A percentile compares a stretch with the other conserved stretches of the same genome.
phyloP scores from a whole-genome alignment of 2,888 invertebrate species.

The Xylota segnis region DNA sequence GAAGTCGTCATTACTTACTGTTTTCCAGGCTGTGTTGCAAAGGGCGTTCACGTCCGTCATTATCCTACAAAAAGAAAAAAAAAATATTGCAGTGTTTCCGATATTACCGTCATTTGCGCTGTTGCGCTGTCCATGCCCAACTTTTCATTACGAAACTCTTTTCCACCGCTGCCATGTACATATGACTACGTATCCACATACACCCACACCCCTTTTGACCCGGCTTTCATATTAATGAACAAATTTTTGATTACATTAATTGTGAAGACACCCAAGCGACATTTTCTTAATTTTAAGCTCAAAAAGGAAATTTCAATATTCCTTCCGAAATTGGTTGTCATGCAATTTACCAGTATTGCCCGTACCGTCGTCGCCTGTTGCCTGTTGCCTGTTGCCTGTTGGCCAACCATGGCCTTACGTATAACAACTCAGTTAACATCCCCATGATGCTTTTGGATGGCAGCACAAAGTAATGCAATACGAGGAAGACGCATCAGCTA shows the following conservation, averaged over 20 bases:
- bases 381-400: slow-evolving; percentile 34
- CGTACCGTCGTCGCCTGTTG: neutral
- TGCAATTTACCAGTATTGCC: slow-evolving; percentile 38
- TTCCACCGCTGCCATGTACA: neutral
- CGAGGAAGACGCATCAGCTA: slow-evolving; percentile 61
- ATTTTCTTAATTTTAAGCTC: slow-evolving; percentile 55
- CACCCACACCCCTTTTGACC: slow-evolving; percentile 16
- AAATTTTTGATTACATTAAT: slow-evolving; percentile 46
- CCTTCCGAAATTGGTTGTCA: slow-evolving; percentile 59
- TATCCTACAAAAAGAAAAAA: too few species aligned
- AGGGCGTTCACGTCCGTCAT: too few species aligned
- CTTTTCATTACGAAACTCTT: neutral
- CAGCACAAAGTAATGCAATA: slow-evolving; percentile 64
- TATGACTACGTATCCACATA: neutral
- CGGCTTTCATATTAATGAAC: slow-evolving; percentile 23
- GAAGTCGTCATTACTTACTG: too few species aligned
- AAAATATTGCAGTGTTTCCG: too few species aligned
- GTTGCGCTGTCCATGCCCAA: too few species aligned
- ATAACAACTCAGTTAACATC: slow-evolving; percentile 40
- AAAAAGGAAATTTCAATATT: slow-evolving; percentile 60
- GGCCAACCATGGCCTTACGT: slow-evolving; percentile 30
- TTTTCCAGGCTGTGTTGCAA: too few species aligned
- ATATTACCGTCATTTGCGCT: too few species aligned
- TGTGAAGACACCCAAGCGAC: slow-evolving; percentile 27
- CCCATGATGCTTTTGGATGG: slow-evolving; percentile 43